Evolutionary conservation across 1,140 invertebrate species (phyloP).

Genomic region (Leptinotarsa defecta): DNA sequence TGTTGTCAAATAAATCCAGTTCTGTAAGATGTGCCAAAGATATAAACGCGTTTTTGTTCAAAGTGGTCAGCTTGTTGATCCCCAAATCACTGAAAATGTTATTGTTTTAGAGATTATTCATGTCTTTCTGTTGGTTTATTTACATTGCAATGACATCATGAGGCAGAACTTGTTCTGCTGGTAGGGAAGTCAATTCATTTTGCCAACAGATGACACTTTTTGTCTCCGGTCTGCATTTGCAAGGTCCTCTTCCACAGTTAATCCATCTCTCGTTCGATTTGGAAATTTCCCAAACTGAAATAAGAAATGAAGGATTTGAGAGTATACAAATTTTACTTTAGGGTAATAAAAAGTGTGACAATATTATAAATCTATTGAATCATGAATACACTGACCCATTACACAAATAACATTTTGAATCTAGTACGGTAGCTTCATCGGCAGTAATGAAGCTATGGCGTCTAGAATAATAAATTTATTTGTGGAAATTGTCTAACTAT

Average conservation of each 20-base stretch:
- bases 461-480: no score
- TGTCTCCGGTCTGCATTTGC: slow-evolving; percentile 69
- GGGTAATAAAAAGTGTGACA: no score
- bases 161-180: slow-evolving; percentile 70
- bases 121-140: slow-evolving; percentile 40
- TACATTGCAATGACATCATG: slow-evolving; percentile 71
- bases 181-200: slow-evolving; percentile 65
- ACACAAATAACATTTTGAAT: no score
- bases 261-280: slow-evolving; percentile 67
- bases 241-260: slow-evolving; percentile 71
- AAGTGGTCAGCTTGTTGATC: slow-evolving; percentile 70
- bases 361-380: no score
- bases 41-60: slow-evolving; percentile 76
- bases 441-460: no score
- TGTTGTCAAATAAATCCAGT: slow-evolving; percentile 79
- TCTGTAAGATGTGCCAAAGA: slow-evolving; percentile 69
- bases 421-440: no score
- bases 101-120: background rate
- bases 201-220: slow-evolving; percentile 75
- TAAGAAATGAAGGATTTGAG: no score
- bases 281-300: slow-evolving; percentile 70
- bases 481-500: no score
- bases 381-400: no score
- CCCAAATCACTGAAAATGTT: slow-evolving; percentile 70
- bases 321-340: no score